Evolutionary conservation across 2,113 vertebrate genomes (phyloP), one percentile per base, ranked within the genome.

Genomic region (Takifugu bimaculatus): DNA sequence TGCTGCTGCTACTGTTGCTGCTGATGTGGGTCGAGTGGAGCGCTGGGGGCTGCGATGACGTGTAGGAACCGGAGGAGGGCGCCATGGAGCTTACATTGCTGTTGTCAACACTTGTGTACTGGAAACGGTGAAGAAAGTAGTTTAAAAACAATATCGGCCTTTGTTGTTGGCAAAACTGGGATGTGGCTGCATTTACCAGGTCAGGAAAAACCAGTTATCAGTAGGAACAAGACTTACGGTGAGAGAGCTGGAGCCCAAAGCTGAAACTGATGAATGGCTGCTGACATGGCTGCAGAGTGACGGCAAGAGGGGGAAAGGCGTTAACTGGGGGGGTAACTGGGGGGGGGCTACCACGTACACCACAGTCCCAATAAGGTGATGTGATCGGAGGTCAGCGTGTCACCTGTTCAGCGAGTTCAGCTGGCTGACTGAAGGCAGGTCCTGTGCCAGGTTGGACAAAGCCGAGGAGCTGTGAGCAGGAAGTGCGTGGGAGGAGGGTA

Each of bases 341-440:
- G 20, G 35, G 35, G 35, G 1, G 9, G 7, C 11, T 11, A 11
- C 11, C 35, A 4, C 7, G 35, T 10, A 39, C 35, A 39, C 27
- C 15, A 50, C 32, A 53, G 29, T 25, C 12, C 25, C 20, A 11
- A 20, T 1, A 39, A 39, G 1, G 35, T 11, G 35, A 39, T 39
- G 44, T 20, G 6, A 6, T n/a, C 52, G 45, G 13, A n/a, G 13
- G 54, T 10, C 6, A 5, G 27, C n/a, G 5, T 4, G 9, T 71
- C 88, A 98, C 96, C 94, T 97, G 93, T 87, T 96, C 65, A 95
- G 91, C 1, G 81, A 68, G 69, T 63, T 93, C 90, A 62, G 94
- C 79, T 70, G 92, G 29, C 93, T 90, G 63, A 83, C 88, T 77
- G 88, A 91, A 69, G 91, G 77, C 79, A 94, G 63, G 75, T 96